Evolutionary conservation across 2,113 vertebrate genomes (phyloP), one percentile per base, ranked within the genome.

Genomic region (Ursus arctos): DNA sequence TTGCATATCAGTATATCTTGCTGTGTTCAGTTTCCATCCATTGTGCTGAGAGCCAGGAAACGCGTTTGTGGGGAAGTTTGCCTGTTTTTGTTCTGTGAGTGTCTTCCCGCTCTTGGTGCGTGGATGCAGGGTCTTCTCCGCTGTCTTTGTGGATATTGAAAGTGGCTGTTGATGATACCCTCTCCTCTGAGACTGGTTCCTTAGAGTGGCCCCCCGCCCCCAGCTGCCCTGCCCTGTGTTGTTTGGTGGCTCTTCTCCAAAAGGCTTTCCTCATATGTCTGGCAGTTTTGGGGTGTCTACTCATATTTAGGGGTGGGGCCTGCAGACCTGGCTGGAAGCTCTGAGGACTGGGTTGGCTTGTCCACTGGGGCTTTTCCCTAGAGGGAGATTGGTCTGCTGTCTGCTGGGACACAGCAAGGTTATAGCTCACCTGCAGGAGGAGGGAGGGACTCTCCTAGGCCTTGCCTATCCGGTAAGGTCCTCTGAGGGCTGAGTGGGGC

Each of bases 21-120:
- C 33, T 69, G 67, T 43, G 49, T 63, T 90, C 72, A 65, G 11
- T 65, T 91, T 61, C 84, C 28, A 55, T 13, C 55, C 24, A 18
- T 19, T 40, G 51, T 49, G n/a, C 43, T 36, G 53, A 82, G 49
- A 79, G 59, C 65, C 18, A 8, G 59, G 63, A 67, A 71, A 89
- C 57, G 61, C 36, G 36, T 43, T 86, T 92, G 63, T 84, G 51
- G 72, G 87, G 51, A 59, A 6, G 21, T 80, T 59, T 94, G 87
- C 77, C 59, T 26, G 74, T 82, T 71, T 89, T 88, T 47, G 93
- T 93, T 91, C 96, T 88, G 53, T 72, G 71, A 79, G 82, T 82
- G 91, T 87, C 86, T 90, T 94, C 36, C 21, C n/a, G 40, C 88
- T 89, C 95, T n/a, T 40, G 93, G 93, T 59, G 53, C 80, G 1